These are phyloP conservation scores for Mythimna pallens DNA, from an alignment of 2,888 invertebrate genomes.

Conservation along the genomic window DNA sequence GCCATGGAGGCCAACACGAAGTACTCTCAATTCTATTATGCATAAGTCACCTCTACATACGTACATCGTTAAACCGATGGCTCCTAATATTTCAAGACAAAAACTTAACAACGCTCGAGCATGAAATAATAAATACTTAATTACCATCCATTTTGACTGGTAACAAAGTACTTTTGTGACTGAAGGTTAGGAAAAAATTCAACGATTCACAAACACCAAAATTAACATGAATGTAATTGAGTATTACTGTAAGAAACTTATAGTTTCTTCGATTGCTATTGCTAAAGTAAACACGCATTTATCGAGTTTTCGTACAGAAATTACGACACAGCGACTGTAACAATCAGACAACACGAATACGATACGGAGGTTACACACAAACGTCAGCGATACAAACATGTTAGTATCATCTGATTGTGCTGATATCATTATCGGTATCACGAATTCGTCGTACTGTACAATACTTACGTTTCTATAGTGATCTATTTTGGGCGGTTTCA, in stretches of 20 bases:
- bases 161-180: constrained; percentile 31
- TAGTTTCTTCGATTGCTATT: constrained; percentile 54
- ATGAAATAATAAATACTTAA: constrained; percentile 47
- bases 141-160: constrained; percentile 41
- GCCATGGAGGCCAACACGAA: constrained; percentile 75
- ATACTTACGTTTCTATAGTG: constrained; percentile 74
- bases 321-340: constrained; percentile 54
- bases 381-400: constrained; percentile 43
- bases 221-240: constrained; percentile 18
- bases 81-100: constrained; percentile 46
- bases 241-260: constrained; percentile 34
- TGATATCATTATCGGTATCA: constrained; percentile 69
- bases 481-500: constrained; percentile 76
- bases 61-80: constrained; percentile 41
- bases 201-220: constrained; percentile 29
- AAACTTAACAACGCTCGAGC: constrained; percentile 38
- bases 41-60: constrained; percentile 56
- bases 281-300: constrained; percentile 52
- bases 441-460: constrained; percentile 64
- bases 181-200: constrained; percentile 53
- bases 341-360: constrained; percentile 57
- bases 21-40: constrained; percentile 65
- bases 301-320: constrained; percentile 57
- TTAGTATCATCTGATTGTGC: constrained; percentile 59
- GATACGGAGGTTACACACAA: constrained; percentile 55